Conservation (phyloP, 2,797 vertebrate species). For the Gymnothorax reevesii region DNA sequence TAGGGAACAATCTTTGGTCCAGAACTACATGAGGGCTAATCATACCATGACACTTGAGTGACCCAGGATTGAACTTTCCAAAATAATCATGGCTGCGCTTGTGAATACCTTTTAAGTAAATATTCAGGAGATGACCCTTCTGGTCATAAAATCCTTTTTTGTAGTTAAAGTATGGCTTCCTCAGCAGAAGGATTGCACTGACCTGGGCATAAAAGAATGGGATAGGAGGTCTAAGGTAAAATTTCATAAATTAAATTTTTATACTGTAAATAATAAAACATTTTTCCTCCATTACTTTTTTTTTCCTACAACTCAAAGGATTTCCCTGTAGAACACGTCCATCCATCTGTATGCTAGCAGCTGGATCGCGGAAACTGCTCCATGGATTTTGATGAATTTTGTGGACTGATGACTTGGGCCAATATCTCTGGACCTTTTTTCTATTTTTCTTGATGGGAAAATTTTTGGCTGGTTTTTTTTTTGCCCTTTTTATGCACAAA, state of each 20-base stretch:
- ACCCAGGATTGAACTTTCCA: background rate
- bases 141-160: background rate
- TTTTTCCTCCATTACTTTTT: background rate
- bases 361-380: too few species aligned
- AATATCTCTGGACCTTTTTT: too few species aligned
- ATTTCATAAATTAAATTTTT: background rate
- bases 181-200: background rate
- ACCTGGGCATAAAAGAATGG: background rate
- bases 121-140: background rate
- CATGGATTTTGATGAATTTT: too few species aligned
- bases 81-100: background rate
- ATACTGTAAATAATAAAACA: background rate
- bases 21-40: background rate
- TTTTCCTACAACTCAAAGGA: background rate
- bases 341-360: background rate
- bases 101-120: background rate
- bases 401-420: too few species aligned
- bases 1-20: background rate
- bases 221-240: background rate
- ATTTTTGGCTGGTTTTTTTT: too few species aligned
- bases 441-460: too few species aligned
- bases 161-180: background rate
- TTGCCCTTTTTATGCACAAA: too few species aligned
- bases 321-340: background rate
- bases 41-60: background rate